Base-by-base conservation (phyloP, 2,888 invertebrate genomes). In the Drosophila atripex region DNA sequence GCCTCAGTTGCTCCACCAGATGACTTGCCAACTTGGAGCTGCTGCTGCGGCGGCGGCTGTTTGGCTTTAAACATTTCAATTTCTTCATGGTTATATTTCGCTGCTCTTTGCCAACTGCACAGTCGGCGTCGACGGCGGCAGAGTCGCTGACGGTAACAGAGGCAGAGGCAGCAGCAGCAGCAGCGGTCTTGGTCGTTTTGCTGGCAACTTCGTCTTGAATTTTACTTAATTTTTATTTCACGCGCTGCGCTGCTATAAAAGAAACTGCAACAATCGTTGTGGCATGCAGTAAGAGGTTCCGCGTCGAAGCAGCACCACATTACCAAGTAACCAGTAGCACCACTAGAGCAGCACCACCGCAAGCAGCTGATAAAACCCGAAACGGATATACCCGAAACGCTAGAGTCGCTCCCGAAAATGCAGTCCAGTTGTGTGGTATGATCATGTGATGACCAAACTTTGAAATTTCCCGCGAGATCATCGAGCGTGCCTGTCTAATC, bases 241-340 rank as follows among this genome's bases (percentile, higher is more conserved):
- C 87, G 85, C 77, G 69, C 77, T 78, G 83, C 82, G 82, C 74
- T 78, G 79, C 90, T 90, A 90, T 90, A 90, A 90, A 90, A 91
- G 90, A 89, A 89, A 88, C 89, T 83, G 89, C 88, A 88, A 82
- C 86, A 87, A 85, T 86, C 88, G 83, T 80, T 86, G 88, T 85
- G 88, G 84, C 89, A 87, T 89, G 90, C 91, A 90, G 91, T 91
- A 88, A 89, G 90, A 90, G 88, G 90, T 90, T 87, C 86, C 88
- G 86, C 84, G 90, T 89, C 84, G 69, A 78, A 78, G 88, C 57
- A 90, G 86, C 88, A 76, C 61, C 72, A 64, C 32, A 66, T n/a
- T 14, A 52, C 39, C 41, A 57, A 49, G 41, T n/a, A 12, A 47
- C 43, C 32, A 54, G 30, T 43, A 53, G 23, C 32, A 47, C 12